Percentiles rank a stretch among this genome's conserved stretches.
Evolutionary conservation across 2,113 vertebrate species (phyloP).

Genomic region (Callorhinus ursinus): DNA sequence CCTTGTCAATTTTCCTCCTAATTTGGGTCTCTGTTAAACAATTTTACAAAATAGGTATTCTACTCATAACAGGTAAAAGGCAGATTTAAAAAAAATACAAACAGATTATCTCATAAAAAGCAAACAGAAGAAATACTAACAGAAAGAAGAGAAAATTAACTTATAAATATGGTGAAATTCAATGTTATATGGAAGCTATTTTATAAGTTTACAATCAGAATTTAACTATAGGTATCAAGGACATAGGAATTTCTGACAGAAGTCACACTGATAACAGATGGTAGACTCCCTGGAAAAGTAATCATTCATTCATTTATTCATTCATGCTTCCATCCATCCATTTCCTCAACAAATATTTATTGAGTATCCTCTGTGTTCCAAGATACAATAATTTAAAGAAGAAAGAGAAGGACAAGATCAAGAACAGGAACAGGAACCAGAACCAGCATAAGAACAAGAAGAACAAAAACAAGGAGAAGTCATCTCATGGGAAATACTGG

Average conservation of each 20-base stretch:
- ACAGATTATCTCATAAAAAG: not conserved
- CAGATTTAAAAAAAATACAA: not conserved
- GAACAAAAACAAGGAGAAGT: not conserved
- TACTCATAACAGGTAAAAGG: not conserved
- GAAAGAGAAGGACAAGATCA: not conserved
- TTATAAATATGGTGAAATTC: not conserved
- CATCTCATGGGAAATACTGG: not conserved
- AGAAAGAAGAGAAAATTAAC: not conserved
- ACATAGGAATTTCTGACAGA: not conserved
- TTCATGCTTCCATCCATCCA: not conserved
- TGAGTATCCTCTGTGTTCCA: not conserved
- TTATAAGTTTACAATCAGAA: not conserved
- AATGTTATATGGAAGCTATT: not conserved
- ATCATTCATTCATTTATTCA: not conserved
- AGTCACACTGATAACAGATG: not conserved
- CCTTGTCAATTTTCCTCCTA: not conserved
- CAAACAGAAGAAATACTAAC: not conserved
- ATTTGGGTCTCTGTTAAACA: not conserved
- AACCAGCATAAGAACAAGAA: not conserved
- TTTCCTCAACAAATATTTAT: not conserved
- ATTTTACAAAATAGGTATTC: not conserved
- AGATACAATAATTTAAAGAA: not conserved
- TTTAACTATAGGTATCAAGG: not conserved
- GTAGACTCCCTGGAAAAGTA: not conserved
- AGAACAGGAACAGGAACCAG: not conserved